phyloP scores from a whole-genome alignment of 2,797 vertebrate species.

The Kryptopterus vitreolus region DNA sequence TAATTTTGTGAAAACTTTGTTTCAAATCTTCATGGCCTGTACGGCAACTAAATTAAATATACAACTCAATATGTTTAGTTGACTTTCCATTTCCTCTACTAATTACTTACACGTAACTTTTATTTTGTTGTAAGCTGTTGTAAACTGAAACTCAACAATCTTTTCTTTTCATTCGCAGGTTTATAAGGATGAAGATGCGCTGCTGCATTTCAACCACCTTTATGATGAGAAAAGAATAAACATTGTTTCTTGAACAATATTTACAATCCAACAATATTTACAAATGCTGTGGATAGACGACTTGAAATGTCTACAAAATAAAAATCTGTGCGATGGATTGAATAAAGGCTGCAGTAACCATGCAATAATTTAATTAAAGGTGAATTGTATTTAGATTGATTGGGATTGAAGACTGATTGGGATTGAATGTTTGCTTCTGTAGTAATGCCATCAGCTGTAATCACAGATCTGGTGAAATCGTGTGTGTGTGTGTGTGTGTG shows the following conservation, averaged over 20 bases:
- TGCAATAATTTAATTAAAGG: neutral
- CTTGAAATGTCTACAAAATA: neutral
- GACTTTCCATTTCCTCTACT: too few relatives aligned
- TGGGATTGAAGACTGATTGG: neutral
- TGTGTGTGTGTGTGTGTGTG: too few relatives aligned
- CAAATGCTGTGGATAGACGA: neutral
- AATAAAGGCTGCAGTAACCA: neutral
- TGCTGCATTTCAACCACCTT: neutral
- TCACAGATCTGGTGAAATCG: neutral
- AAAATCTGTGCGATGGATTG: too few relatives aligned
- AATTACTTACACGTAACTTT: too few relatives aligned
- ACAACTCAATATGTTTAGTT: too few relatives aligned
- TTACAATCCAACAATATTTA: too few relatives aligned
- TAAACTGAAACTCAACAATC: too few relatives aligned
- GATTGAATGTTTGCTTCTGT: neutral
- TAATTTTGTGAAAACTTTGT: too few relatives aligned
- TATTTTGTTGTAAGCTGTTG: too few relatives aligned
- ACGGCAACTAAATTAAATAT: too few relatives aligned
- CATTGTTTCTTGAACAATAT: neutral
- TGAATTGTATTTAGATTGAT: neutral
- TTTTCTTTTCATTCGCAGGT: neutral
- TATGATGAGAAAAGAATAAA: neutral
- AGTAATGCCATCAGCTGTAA: neutral
- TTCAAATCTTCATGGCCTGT: too few relatives aligned
- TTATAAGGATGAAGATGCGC: neutral